These are phyloP conservation scores for Siderastrea siderea DNA, from an alignment of 92 coral and sea anemone genomes.

Conservation along the genomic window DNA sequence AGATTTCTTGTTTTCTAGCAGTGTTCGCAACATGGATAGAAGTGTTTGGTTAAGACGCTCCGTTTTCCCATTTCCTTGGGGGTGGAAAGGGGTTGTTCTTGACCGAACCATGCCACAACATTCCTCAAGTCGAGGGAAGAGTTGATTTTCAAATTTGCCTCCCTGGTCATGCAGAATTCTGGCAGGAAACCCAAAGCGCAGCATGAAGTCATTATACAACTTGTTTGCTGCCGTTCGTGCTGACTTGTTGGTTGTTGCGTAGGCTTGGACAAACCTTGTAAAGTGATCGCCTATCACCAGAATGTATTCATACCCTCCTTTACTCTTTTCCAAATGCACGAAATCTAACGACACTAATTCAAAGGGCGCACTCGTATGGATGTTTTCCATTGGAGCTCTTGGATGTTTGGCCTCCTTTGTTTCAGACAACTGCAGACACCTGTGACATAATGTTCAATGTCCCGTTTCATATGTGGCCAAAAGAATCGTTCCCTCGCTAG, in stretches of 20 bases:
- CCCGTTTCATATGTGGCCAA: slow-evolving; percentile 64
- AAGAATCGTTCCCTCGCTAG: slow-evolving; percentile 59
- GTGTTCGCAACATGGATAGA: slow-evolving; percentile 29
- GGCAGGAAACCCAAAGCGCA: slow-evolving; percentile 42
- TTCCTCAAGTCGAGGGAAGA: slow-evolving; percentile 48
- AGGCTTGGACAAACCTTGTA: slow-evolving; percentile 35
- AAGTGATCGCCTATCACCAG: slow-evolving; percentile 27
- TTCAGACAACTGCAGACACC: slow-evolving; percentile 46
- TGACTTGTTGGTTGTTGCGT: slow-evolving; percentile 43
- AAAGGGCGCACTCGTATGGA: slow-evolving; percentile 38
- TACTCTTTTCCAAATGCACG: slow-evolving; percentile 34
- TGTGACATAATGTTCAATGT: slow-evolving; percentile 56
- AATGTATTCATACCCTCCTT: slow-evolving; percentile 27
- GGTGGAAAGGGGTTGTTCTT: slow-evolving; percentile 31
- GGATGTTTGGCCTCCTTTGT: slow-evolving; percentile 40
- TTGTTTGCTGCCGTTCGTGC: slow-evolving; percentile 51
- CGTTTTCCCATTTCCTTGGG: slow-evolving; percentile 33
- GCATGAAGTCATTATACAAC: slow-evolving; percentile 37
- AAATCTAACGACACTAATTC: background rate
- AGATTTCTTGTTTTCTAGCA: slow-evolving; percentile 41
- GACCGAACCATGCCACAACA: slow-evolving; percentile 34
- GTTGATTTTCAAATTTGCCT: slow-evolving; percentile 39
- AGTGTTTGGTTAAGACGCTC: slow-evolving; percentile 28
- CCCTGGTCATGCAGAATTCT: slow-evolving; percentile 37
- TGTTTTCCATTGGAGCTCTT: slow-evolving; percentile 51